A percentile compares a stretch with the other conserved stretches of the same genome.
Evolutionary conservation across 2,888 invertebrate genomes (phyloP).

Genomic region (Hypomecis atomaria): DNA sequence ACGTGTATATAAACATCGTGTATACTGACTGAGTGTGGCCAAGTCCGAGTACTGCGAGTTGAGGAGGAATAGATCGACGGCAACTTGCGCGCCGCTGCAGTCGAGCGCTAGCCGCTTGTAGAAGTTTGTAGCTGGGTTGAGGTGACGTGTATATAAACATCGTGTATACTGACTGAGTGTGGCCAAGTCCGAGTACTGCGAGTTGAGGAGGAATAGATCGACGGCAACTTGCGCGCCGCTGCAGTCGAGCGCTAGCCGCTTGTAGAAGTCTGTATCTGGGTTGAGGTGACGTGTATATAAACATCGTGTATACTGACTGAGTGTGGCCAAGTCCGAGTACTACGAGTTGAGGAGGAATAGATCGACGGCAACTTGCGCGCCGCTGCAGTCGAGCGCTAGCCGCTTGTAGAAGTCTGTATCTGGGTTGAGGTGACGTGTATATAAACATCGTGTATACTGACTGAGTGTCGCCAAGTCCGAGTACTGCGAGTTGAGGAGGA

Average conservation of each 20-base stretch:
- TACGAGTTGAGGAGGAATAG: constrained; percentile 96
- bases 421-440: constrained; percentile 90
- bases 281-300: too few relatives aligned
- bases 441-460: constrained; percentile 71
- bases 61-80: constrained; percentile 97
- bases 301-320: constrained; percentile 88
- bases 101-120: constrained; percentile 96
- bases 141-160: too few relatives aligned
- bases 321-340: constrained; percentile 96
- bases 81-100: constrained; percentile 97
- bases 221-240: constrained; percentile 98
- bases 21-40: constrained; percentile 93
- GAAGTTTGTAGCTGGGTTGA: constrained; percentile 98
- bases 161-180: constrained; percentile 90
- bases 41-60: constrained; percentile 97
- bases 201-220: constrained; percentile 96
- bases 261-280: constrained; percentile 98
- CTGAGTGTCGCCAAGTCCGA: constrained; percentile 97
- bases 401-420: constrained; percentile 98
- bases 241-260: constrained; percentile 97
- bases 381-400: constrained; percentile 97
- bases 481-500: constrained; percentile 96
- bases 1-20: too few relatives aligned
- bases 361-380: constrained; percentile 98
- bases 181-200: constrained; percentile 97